Conservation (phyloP, 2,797 vertebrate genomes). For the Lacerta bilineata region DNA sequence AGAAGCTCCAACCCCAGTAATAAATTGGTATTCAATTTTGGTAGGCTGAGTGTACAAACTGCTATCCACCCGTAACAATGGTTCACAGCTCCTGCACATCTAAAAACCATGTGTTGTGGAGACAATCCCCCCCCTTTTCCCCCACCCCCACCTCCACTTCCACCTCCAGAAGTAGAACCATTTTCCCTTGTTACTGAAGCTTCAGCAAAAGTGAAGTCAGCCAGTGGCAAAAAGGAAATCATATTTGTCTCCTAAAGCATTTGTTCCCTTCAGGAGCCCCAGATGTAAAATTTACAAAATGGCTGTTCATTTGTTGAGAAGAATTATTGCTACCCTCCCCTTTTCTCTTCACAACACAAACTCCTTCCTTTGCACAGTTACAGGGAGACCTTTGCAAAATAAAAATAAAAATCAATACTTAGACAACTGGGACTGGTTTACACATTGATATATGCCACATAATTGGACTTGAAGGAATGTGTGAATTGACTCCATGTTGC, state of each 20-base stretch:
- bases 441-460: background rate
- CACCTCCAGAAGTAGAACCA: background rate
- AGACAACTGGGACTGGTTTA: background rate
- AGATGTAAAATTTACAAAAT: background rate
- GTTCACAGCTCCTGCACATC: background rate
- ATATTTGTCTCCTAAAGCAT: background rate
- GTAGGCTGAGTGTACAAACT: background rate
- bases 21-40: constrained; percentile 39
- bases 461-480: background rate
- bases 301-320: background rate
- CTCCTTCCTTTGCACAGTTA: background rate
- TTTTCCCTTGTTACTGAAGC: background rate
- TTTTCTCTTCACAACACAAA: background rate
- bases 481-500: background rate
- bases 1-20: background rate
- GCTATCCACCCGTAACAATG: background rate
- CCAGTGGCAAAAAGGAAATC: background rate
- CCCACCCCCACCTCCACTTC: no score
- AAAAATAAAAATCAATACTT: constrained; percentile 4
- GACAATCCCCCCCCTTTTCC: background rate
- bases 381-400: background rate
- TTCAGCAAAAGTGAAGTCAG: background rate
- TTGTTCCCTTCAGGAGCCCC: background rate
- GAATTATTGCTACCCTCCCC: background rate
- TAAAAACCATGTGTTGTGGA: background rate